Conservation (phyloP, 2,113 vertebrate species). For the Trachemys scripta region DNA sequence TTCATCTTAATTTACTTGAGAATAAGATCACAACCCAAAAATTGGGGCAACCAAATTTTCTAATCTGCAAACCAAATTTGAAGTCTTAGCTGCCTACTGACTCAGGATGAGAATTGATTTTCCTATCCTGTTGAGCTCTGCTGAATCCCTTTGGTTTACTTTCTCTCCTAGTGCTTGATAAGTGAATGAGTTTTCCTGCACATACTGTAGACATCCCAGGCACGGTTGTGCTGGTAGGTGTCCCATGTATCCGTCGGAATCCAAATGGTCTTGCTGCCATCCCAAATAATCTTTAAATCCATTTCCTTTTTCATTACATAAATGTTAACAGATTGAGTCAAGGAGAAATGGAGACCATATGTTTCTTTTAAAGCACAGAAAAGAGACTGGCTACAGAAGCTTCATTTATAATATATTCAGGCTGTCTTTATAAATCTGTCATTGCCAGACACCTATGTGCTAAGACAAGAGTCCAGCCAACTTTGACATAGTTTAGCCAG, state of each 20-base stretch:
- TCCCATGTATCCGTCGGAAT: neutral
- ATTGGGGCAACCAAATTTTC: neutral
- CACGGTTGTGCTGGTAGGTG: neutral
- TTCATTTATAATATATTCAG: neutral
- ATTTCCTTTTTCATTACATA: conserved; percentile 2
- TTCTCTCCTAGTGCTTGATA: neutral
- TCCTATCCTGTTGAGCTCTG: neutral
- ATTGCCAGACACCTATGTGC: neutral
- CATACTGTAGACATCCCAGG: neutral
- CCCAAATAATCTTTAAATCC: conserved; percentile 5
- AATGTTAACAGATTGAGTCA: conserved; percentile 6
- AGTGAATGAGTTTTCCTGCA: neutral
- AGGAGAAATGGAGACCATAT: neutral
- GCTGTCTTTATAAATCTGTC: neutral
- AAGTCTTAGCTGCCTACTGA: neutral
- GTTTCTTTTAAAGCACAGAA: conserved; percentile 17
- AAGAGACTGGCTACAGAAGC: conserved; percentile 14
- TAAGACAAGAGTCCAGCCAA: conserved; percentile 33
- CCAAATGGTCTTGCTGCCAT: neutral
- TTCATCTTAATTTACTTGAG: conserved; percentile 21
- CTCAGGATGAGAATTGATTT: neutral
- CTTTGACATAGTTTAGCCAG: conserved; percentile 7
- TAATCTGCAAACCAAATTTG: neutral
- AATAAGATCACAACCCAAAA: neutral
- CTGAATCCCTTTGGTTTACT: conserved; percentile 6